A percentile compares a stretch with the other conserved stretches of the same genome.
Conservation (phyloP, 2,797 vertebrate genomes). For the Notoglanidium macrostoma region DNA sequence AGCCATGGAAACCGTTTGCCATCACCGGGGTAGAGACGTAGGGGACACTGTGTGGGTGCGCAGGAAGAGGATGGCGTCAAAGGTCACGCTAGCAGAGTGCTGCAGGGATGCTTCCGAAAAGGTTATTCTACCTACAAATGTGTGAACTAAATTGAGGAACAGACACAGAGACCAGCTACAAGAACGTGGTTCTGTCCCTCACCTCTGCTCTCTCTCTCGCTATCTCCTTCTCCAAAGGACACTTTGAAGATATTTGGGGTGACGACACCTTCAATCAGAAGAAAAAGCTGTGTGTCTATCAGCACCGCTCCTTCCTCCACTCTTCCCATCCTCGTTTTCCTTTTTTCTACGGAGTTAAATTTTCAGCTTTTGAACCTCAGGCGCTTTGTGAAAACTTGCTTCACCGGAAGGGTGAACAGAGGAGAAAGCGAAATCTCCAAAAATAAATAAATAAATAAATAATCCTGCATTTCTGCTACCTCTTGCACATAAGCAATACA, state of each 20-base stretch:
- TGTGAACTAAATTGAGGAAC: constrained; percentile 26
- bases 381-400: constrained; percentile 34
- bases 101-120: constrained; percentile 31
- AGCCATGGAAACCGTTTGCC: constrained; percentile 20
- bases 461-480: neutral
- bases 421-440: neutral
- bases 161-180: constrained; percentile 6
- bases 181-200: constrained; percentile 8
- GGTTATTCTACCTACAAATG: constrained; percentile 41
- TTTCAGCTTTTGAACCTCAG: constrained; percentile 45
- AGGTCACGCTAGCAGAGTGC: constrained; percentile 34
- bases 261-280: constrained; percentile 37
- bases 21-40: constrained; percentile 5
- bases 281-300: constrained; percentile 19
- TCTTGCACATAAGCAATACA: constrained; percentile 12
- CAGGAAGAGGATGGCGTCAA: constrained; percentile 21
- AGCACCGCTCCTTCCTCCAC: neutral
- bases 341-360: constrained; percentile 36
- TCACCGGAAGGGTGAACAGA: neutral
- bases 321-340: neutral
- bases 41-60: constrained; percentile 24
- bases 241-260: constrained; percentile 1
- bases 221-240: constrained; percentile 15
- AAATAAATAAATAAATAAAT: neutral
- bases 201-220: neutral